These are phyloP conservation scores for Argentina silus DNA, from an alignment of 2,797 vertebrate species.

Conservation along the genomic window DNA sequence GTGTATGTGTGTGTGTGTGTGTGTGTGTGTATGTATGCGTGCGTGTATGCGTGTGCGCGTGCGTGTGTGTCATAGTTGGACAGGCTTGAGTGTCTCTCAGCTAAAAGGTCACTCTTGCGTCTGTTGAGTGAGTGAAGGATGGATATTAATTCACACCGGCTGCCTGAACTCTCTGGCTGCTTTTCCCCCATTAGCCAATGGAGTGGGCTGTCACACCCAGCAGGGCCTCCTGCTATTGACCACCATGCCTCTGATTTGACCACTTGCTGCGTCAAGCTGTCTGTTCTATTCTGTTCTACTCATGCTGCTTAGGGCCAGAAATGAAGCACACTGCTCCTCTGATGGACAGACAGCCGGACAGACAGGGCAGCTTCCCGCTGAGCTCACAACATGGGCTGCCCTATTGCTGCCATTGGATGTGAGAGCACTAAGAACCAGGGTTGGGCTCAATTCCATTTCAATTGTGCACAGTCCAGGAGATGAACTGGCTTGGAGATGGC, in stretches of 20 bases:
- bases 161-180: not conserved
- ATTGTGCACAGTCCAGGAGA: too few species aligned
- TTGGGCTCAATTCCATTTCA: slow-evolving; percentile 24
- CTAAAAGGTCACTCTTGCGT: slow-evolving; percentile 41
- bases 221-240: slow-evolving; percentile 26
- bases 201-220: slow-evolving; percentile 42
- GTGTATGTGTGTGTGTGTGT: too few species aligned
- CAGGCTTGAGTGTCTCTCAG: slow-evolving; percentile 13
- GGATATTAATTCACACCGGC: slow-evolving; percentile 1
- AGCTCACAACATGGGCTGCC: slow-evolving; percentile 24
- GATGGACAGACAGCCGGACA: slow-evolving; percentile 4
- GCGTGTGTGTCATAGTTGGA: not conserved
- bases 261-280: slow-evolving; percentile 26
- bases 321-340: slow-evolving; percentile 14
- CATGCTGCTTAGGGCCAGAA: slow-evolving; percentile 10
- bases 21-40: too few species aligned
- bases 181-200: slow-evolving; percentile 45
- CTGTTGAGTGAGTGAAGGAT: slow-evolving; percentile 31
- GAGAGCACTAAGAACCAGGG: slow-evolving; percentile 30
- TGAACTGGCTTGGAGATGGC: not conserved
- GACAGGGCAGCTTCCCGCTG: slow-evolving; percentile 36
- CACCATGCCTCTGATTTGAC: slow-evolving; percentile 13
- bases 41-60: not conserved
- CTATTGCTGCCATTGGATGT: slow-evolving; percentile 38
- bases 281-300: not conserved